phyloP scores from a whole-genome alignment of 2,797 vertebrate species.

The Sorex maritimensis region DNA sequence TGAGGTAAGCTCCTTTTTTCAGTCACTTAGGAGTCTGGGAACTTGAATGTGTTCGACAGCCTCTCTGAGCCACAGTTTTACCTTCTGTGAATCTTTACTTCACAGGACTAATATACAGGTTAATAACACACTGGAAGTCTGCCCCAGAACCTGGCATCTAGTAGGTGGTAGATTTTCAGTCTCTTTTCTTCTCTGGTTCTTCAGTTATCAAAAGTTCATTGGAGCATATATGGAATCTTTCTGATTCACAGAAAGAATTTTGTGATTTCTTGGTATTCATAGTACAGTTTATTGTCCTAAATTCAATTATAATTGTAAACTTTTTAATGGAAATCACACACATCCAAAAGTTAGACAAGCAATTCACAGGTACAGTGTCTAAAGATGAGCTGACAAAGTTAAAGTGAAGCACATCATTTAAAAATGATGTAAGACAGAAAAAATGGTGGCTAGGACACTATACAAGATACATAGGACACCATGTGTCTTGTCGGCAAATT shows the following conservation, averaged over 20 bases:
- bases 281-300: not conserved
- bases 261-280: not conserved
- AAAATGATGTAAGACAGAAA: not conserved
- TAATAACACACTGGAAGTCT: not conserved
- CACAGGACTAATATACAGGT: not conserved
- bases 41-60: not conserved
- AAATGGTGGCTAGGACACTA: not conserved
- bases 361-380: not conserved
- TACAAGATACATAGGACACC: not conserved
- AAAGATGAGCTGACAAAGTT: not conserved
- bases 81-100: not conserved
- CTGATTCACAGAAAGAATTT: not conserved
- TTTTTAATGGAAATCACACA: not conserved
- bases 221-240: not conserved
- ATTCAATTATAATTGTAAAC: not conserved
- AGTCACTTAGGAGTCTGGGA: not conserved
- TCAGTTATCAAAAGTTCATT: constrained; percentile 22
- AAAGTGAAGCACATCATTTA: constrained; percentile 5
- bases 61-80: not conserved
- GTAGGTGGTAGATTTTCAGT: not conserved
- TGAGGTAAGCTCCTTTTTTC: not conserved
- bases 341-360: not conserved
- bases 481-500: not conserved
- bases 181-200: not conserved
- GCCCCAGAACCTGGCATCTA: not conserved